Evolutionary conservation across 53 echinoderm and acorn worm species (phyloP), one percentile per base, ranked within the genome.

Genomic region (Luidia sarsii): DNA sequence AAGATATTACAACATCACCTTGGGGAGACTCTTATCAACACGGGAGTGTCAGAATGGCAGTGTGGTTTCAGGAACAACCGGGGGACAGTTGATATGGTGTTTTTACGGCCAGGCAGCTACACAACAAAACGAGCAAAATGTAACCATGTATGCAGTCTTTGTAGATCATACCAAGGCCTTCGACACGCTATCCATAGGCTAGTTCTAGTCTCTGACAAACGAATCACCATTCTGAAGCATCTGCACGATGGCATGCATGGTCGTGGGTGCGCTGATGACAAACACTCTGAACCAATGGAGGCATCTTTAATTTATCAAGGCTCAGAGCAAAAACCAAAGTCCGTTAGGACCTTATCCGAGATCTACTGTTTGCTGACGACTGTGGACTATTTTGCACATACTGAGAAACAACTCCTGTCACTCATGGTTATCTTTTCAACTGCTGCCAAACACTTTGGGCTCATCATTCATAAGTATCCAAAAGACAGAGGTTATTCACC

Each of bases 121-220:
- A 83, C 39, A 70, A 70, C 39, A 83, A 65, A 33, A 16, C 11
- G 86, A 79, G 27, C 86, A 86, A 54, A 62, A 57, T 15, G 31
- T 24, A 10, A 32, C 31, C 48, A 52, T 85, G 16, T 85, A 64
- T 74, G 74, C n/a, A n/a, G n/a, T n/a, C n/a, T n/a, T n/a, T n/a
- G n/a, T 85, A 1, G 74, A 85, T 30, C 75, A 75, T 19, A 75
- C 64, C 35, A 74, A 85, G 65, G 71, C 61, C 18, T 83, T 83
- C 50, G 83, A 83, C 48, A 37, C 57, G 2, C 48, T 83, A n/a
- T 24, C 37, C 41, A 57, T 49, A 65, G 50, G 38, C 43, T 18
- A 57, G 57, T 34, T 65, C 64, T 49, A 21, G 37, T 54, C 15
- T 72, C 84, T 20, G 39, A 7, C 7, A 70, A 72, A 59, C 60